These are phyloP conservation scores for Scaptomyza montana DNA, from an alignment of 1,140 invertebrate genomes.

Conservation along the genomic window DNA sequence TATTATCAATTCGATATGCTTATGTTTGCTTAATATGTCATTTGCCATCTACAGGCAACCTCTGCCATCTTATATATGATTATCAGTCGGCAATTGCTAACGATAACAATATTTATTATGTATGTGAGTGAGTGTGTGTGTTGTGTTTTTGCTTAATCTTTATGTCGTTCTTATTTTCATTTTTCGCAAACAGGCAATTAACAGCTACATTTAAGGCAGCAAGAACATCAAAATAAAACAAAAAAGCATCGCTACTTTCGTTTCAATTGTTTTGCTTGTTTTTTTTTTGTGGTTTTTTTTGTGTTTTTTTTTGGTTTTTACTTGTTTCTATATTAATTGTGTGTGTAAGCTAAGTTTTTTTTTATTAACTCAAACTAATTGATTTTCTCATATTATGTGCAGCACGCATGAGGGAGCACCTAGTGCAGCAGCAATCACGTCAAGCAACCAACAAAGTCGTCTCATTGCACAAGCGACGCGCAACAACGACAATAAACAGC, in stretches of 20 bases:
- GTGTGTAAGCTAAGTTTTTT: background rate
- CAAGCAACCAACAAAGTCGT: constrained; percentile 13
- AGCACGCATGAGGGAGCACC: constrained; percentile 56
- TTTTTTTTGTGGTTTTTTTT: background rate
- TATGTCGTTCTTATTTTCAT: constrained; percentile 2
- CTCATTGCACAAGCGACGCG: constrained; percentile 51
- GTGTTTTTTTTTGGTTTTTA: background rate
- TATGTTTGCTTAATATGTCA: too few relatives aligned
- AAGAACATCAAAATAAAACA: too few relatives aligned
- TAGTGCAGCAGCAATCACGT: constrained; percentile 4
- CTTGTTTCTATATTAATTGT: too few relatives aligned
- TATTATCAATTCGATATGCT: too few relatives aligned
- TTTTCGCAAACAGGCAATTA: constrained; percentile 15
- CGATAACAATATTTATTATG: too few relatives aligned
- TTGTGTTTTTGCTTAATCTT: background rate
- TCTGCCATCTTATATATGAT: too few relatives aligned
- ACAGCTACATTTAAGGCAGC: background rate
- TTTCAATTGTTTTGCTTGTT: too few relatives aligned
- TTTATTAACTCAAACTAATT: background rate
- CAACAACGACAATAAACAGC: constrained; percentile 75
- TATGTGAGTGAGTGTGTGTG: background rate
- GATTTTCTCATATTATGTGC: background rate
- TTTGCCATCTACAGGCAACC: too few relatives aligned
- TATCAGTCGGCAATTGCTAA: too few relatives aligned
- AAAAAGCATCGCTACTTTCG: too few relatives aligned